These are phyloP conservation scores for Ennomos quercinarius DNA, from an alignment of 2,888 invertebrate species.

Conservation along the genomic window DNA sequence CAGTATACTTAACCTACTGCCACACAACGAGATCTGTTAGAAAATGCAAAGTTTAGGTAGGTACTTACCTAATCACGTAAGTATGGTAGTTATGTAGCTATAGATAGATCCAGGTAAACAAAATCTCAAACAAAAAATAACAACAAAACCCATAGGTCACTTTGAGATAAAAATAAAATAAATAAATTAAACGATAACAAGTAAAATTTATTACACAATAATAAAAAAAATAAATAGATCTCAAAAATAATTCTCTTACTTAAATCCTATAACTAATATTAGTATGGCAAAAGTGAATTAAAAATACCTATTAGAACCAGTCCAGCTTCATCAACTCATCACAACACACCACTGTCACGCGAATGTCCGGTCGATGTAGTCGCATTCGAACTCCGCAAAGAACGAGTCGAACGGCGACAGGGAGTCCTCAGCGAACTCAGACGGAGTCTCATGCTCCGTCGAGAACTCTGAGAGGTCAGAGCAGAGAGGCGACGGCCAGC, in stretches of 20 bases:
- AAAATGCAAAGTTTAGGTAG: no score
- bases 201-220: conserved; percentile 76
- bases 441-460: conserved; percentile 77
- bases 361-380: conserved; percentile 79
- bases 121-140: no score
- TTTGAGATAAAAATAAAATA: conserved; percentile 47
- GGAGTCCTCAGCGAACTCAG: conserved; percentile 82
- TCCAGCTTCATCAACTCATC: conserved; percentile 48
- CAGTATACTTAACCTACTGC: no score
- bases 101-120: no score
- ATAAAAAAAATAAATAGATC: conserved; percentile 63
- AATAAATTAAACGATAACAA: conserved; percentile 70
- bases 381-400: conserved; percentile 81
- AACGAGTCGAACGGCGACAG: conserved; percentile 86
- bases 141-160: no score
- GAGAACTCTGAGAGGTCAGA: conserved; percentile 85
- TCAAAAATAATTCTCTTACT: conserved; percentile 65
- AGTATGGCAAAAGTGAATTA: conserved; percentile 77
- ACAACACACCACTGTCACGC: conserved; percentile 74
- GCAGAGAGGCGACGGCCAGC: conserved; percentile 77
- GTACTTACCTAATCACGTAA: no score
- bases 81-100: no score
- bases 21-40: no score
- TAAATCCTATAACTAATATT: conserved; percentile 67
- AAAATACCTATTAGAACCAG: conserved; percentile 65